Base-by-base conservation (phyloP, 2,113 vertebrate species). In the Ia io region DNA sequence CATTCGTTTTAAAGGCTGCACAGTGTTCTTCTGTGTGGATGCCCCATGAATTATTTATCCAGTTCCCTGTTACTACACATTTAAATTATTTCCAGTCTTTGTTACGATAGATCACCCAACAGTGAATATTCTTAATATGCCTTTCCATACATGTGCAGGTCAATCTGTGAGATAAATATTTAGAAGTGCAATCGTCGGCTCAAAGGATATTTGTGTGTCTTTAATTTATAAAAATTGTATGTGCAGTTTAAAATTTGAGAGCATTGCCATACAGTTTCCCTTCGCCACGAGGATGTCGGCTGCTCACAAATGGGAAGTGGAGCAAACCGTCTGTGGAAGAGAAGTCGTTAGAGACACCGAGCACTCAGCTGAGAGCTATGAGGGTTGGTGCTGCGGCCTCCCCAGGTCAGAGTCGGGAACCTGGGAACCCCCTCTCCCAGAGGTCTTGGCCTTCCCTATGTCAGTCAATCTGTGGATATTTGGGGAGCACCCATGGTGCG, bases 131-230 rank as follows among this genome's bases (percentile, higher is more conserved):
- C 44, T 63, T 40, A 80, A 9, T 53, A 51, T 71, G 22, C 47
- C 16, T 93, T 87, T 61, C 18, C 44, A 73, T 42, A 69, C 35
- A 47, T 8, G 6, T 65, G 59, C 44, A 53, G 16, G 18, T 59
- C 79, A 85, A 10, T 74, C 32, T 86, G 44, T 78, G 71, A 77
- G 76, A 78, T 71, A 83, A 84, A 65, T 67, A 42, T 83, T 71
- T 78, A 87, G 6, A 17, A 6, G 17, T 35, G 2, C 13, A 25
- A 28, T 76, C 69, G 8, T 32, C 44, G 35, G n/a, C 84, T 78
- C 78, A 49, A 82, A 56, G 37, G 22, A 37, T 40, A 83, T 82
- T 32, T 78, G 63, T 59, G 35, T 61, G 18, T 59, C 47, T 82
- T 42, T 73, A 49, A 51, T 87, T 79, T 35, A 91, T 59, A 40